Conservation (phyloP, 2,888 invertebrate genomes). For the Uloborus plumipes region DNA sequence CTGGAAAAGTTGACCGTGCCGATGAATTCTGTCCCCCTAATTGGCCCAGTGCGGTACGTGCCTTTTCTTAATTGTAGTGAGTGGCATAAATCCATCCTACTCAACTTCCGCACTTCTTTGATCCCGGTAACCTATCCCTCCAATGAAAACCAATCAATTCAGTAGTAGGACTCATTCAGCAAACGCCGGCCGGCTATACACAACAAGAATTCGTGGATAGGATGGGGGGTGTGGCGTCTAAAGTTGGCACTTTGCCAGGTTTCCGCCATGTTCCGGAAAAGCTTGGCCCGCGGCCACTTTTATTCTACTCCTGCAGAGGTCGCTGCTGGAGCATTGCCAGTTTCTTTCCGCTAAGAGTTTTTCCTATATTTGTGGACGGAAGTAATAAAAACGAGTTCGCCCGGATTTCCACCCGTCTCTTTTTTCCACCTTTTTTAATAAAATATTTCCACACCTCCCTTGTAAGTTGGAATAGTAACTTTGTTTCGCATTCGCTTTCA, state of each 20-base stretch:
- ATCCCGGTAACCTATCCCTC: constrained; percentile 4
- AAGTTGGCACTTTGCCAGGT: constrained; percentile 40
- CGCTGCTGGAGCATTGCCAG: constrained; percentile 48
- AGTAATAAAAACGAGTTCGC: constrained; percentile 53
- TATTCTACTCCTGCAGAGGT: constrained; percentile 31
- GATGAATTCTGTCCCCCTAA: no score
- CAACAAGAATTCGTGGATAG: not conserved
- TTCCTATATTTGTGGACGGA: constrained; percentile 53
- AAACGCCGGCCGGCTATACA: not conserved
- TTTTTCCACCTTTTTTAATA: constrained; percentile 31
- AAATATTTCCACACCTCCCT: constrained; percentile 40
- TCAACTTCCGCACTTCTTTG: not conserved
- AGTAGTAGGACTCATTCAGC: constrained; percentile 2
- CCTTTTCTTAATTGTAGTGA: no score
- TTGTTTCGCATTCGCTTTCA: constrained; percentile 50
- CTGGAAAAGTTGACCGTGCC: no score
- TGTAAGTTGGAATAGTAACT: constrained; percentile 30
- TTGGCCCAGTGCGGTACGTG: no score
- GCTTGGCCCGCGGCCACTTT: constrained; percentile 43
- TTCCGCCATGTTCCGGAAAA: constrained; percentile 55
- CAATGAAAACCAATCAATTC: constrained; percentile 31
- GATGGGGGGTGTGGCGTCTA: not conserved
- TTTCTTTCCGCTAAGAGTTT: constrained; percentile 31
- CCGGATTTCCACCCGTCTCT: constrained; percentile 13
- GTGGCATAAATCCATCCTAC: no score